Evolutionary conservation across 2,797 vertebrate genomes (phyloP).

Genomic region (Cottoperca gobio): DNA sequence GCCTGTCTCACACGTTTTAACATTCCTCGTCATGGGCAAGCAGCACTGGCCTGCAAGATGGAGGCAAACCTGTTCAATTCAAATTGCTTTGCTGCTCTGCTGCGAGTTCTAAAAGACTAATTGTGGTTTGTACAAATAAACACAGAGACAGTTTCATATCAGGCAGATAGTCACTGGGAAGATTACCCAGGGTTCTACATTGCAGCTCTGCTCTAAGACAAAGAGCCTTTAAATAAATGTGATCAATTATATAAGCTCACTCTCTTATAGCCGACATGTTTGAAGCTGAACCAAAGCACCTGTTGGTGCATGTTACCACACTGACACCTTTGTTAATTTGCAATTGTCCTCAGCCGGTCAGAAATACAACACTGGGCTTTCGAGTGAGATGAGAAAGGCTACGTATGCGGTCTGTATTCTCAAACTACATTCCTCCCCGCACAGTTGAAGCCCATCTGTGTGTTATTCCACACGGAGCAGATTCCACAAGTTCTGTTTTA

Average conservation of each 20-base stretch:
- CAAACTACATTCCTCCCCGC: constrained; percentile 72
- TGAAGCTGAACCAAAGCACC: constrained; percentile 70
- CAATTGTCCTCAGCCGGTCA: constrained; percentile 75
- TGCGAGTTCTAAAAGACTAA: constrained; percentile 22
- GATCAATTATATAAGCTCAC: constrained; percentile 68
- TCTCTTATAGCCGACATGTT: constrained; percentile 41
- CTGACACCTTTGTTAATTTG: constrained; percentile 83
- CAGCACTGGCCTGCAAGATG: constrained; percentile 40
- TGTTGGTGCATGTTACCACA: constrained; percentile 74
- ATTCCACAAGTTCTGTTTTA: constrained; percentile 79
- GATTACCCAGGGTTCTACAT: constrained; percentile 43
- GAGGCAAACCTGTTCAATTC: constrained; percentile 34
- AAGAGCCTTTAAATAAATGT: constrained; percentile 67
- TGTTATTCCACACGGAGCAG: constrained; percentile 74
- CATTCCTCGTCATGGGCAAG: constrained; percentile 84
- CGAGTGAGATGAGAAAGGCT: constrained; percentile 58
- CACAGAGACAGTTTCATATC: constrained; percentile 20
- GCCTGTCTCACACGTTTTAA: constrained; percentile 80
- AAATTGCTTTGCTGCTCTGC: constrained; percentile 21
- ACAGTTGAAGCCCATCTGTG: constrained; percentile 63
- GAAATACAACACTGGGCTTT: constrained; percentile 74
- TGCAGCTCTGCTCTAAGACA: constrained; percentile 38
- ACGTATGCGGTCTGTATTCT: constrained; percentile 65
- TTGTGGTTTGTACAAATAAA: constrained; percentile 19
- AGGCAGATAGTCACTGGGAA: constrained; percentile 25